Evolutionary conservation across 2,113 vertebrate species (phyloP), one percentile per base, ranked within the genome.

Genomic region (Ondatra zibethicus): DNA sequence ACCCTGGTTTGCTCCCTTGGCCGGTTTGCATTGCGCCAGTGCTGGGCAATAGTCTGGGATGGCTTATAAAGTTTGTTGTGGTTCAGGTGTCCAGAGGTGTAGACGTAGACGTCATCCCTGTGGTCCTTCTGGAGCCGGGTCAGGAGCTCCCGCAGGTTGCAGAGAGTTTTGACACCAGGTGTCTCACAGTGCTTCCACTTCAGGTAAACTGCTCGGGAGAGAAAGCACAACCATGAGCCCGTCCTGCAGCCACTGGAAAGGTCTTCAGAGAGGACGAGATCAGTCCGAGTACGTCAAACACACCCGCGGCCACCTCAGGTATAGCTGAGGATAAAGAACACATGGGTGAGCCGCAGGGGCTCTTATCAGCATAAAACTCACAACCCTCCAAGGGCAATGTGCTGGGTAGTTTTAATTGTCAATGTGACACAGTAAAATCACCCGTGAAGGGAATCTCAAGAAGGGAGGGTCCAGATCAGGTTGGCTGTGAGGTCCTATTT

Each of bases 31-130:
- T 72, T 98, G 50, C 10, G 93, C 98, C 98, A 98, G 80, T 94
- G 92, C 72, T 68, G 36, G 61, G 97, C 73, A 93, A 97, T 84
- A 52, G 94, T 90, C 47, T 97, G 66, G 13, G 89, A 96, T 23
- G 96, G 88, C 73, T 95, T 98, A 80, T 94, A 98, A 95, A 99
- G 93, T 50, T 98, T 98, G 66, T 78, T 92, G 73, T 96, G 98
- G 72, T 99, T 98, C 73, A 99, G 97, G 93, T 98, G 98, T n/a
- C 99, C 98, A 0, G 98, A 98, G 52, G 89, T 98, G 66, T 98
- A 98, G 92, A 97, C 96, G 88, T 76, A 77, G 96, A 99, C 89
- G 9, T 99, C 98, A 11, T 96, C 97, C 95, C 92, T 98, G 84
- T 99, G 98, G 16, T 84, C 97, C 13, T 80, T 96, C 98, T 99